Evolutionary conservation across 2,888 invertebrate species (phyloP).

Genomic region (Philhelius pedissequus): DNA sequence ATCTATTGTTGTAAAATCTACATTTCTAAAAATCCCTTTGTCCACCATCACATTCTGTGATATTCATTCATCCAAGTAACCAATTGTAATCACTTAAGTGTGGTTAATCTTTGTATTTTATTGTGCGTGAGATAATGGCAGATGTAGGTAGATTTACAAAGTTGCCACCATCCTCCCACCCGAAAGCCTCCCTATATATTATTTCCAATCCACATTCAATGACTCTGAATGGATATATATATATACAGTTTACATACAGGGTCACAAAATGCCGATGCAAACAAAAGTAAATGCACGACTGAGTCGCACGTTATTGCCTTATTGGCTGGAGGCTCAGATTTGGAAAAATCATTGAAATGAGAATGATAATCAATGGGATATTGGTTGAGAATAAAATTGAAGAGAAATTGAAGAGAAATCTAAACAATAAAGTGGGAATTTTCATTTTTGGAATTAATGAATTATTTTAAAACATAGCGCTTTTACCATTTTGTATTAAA

Average conservation of each 20-base stretch:
- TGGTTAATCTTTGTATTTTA: constrained; percentile 48
- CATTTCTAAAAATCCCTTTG: not conserved
- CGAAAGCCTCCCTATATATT: not conserved
- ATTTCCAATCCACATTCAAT: not conserved
- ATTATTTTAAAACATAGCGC: too few relatives aligned
- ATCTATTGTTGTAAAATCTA: constrained; percentile 17
- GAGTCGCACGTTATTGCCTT: not conserved
- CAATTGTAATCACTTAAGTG: constrained; percentile 56
- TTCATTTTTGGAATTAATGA: too few relatives aligned
- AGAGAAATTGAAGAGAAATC: not conserved
- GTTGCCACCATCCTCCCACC: not conserved
- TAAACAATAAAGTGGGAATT: not conserved
- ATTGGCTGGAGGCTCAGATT: not conserved
- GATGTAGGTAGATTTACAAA: constrained; percentile 1
- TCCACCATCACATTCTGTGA: not conserved
- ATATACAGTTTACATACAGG: not conserved
- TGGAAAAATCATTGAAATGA: not conserved
- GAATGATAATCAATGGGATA: not conserved
- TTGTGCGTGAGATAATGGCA: constrained; percentile 33
- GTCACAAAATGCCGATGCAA: not conserved
- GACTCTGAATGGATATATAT: not conserved
- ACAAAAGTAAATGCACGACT: not conserved
- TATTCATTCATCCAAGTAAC: constrained; percentile 1
- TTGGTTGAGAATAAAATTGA: not conserved
- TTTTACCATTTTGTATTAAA: not conserved